Base-by-base conservation (phyloP, 2,888 invertebrate genomes). In the Galerucella calmariensis region DNA sequence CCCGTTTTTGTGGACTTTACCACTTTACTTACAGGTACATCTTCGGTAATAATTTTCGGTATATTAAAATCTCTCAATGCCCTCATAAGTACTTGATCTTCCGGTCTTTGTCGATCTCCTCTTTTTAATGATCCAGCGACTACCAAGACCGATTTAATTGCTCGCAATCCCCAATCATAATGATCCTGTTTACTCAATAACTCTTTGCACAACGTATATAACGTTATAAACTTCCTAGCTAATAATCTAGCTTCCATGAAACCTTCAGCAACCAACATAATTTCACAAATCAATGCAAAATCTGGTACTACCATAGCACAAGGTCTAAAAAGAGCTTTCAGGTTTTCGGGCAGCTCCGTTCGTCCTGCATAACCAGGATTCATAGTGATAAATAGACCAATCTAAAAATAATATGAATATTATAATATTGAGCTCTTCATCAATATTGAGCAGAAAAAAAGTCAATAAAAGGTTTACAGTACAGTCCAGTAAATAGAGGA, bases 221-320 rank as follows among this genome's bases (percentile, higher is more conserved):
- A 90, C 0, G 97, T 97, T 85, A 98, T 96, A 87, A 98, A 97
- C 88, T 98, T 98, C 78, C 97, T 91, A 27, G 97, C 97, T 75
- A 97, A 87, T 41, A 97, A 87, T 80, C 96, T 91, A 8, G 98
- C 97, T 77, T 97, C 97, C 84, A 96, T 93, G 61, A 79, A 79
- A 53, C 79, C 98, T 88, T 98, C 97, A 6, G 97, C 96, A 14
- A 97, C 96, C 89, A 98, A 91, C 97, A 97, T 97, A 86, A 98
- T 98, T 89, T 98, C 97, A 87, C 96, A 96, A 86, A 98, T 98
- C 83, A 98, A 87, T 82, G 97, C 97, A 87, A 97, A 97, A 88
- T 98, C 98, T 0, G 98, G 98, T 14, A 98, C 97, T 12, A 98
- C 97, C 98, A 98, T 98, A 73, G 97, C 97, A 86, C 97, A 98